Percentiles rank a stretch among this genome's conserved stretches.
Conservation (phyloP, 2,797 vertebrate species). For the Aeoliscus strigatus region DNA sequence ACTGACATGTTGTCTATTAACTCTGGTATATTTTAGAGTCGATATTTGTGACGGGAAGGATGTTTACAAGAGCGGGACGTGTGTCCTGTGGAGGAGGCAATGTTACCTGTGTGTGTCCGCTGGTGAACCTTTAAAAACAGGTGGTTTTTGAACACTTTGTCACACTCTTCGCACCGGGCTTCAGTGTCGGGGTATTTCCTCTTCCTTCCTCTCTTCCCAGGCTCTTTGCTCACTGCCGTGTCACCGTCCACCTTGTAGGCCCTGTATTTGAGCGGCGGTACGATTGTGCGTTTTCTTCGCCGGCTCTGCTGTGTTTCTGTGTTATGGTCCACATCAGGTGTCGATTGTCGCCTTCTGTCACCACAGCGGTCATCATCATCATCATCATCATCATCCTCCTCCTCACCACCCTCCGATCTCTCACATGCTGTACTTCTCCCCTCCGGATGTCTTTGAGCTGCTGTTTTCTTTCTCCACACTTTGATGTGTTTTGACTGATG, state of each 20-base stretch:
- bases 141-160: constrained; percentile 90
- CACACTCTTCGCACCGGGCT: constrained; percentile 86
- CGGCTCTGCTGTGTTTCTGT: constrained; percentile 64
- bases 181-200: constrained; percentile 79
- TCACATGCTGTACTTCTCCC: background rate
- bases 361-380: too few species aligned
- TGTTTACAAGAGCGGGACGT: constrained; percentile 25
- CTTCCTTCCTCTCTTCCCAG: constrained; percentile 74
- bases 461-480: constrained; percentile 83
- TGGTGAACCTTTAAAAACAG: constrained; percentile 90
- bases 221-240: constrained; percentile 64
- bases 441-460: constrained; percentile 28
- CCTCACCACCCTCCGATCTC: background rate
- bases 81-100: constrained; percentile 73
- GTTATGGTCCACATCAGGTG: constrained; percentile 58
- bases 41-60: too few species aligned
- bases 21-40: too few species aligned
- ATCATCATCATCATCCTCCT: constrained; percentile 41
- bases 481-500: constrained; percentile 77
- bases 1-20: too few species aligned
- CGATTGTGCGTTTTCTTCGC: constrained; percentile 83
- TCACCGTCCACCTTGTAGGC: constrained; percentile 82
- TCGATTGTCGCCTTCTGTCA: background rate
- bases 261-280: constrained; percentile 83
- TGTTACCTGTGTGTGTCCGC: constrained; percentile 89